A percentile compares a stretch with the other conserved stretches of the same genome.
Conservation (phyloP, 2,113 vertebrate genomes). For the Perca schrenkii region DNA sequence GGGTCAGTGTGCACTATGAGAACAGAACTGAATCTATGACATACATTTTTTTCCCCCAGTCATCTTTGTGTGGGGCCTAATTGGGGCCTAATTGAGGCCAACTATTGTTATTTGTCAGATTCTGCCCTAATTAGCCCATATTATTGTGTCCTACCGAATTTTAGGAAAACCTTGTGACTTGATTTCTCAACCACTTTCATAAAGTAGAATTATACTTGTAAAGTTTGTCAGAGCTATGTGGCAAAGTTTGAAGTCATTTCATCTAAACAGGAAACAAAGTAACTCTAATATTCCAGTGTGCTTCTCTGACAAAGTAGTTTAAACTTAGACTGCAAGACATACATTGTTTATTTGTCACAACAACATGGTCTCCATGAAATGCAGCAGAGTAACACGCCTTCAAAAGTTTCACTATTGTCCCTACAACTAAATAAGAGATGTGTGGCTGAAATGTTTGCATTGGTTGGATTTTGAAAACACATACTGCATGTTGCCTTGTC, state of each 20-base stretch:
- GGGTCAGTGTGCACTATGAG: slow-evolving; percentile 14
- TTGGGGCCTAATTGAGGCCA: slow-evolving; percentile 63
- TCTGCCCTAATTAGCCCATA: slow-evolving; percentile 45
- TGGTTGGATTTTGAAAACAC: not conserved
- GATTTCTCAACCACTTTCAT: slow-evolving; percentile 26
- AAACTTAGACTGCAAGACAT: slow-evolving; percentile 35
- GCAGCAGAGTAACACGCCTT: not conserved
- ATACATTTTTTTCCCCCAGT: slow-evolving; percentile 17
- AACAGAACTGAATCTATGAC: slow-evolving; percentile 35
- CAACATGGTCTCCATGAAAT: not conserved
- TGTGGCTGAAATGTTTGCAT: not conserved
- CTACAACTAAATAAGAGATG: not conserved
- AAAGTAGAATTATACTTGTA: not conserved
- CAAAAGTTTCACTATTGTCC: not conserved
- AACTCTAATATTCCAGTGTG: not conserved
- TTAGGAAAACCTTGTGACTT: not conserved
- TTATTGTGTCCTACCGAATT: slow-evolving; percentile 11
- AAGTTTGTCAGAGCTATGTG: not conserved
- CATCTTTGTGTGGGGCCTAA: slow-evolving; percentile 47
- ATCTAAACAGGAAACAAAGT: slow-evolving; percentile 11
- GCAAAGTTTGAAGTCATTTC: not conserved
- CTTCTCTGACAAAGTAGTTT: slow-evolving; percentile 22
- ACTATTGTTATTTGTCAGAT: slow-evolving; percentile 32
- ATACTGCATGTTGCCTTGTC: not conserved
- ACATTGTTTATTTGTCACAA: slow-evolving; percentile 50